Evolutionary conservation across 2,888 invertebrate genomes (phyloP), one percentile per base, ranked within the genome.

Genomic region (Agrochola circellaris): DNA sequence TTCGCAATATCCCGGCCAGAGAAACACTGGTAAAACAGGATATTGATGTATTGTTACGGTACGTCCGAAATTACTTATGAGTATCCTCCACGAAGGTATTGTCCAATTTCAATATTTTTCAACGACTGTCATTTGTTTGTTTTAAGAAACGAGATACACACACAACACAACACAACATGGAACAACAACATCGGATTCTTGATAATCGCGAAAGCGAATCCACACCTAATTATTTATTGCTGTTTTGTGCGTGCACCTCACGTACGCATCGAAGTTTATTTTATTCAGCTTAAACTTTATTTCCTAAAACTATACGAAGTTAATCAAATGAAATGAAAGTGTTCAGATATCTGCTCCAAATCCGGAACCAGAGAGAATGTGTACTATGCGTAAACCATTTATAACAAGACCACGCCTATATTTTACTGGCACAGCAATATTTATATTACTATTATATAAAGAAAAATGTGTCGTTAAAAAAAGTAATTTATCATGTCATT

Each of bases 401-500:
- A 38, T 54, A 56, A 56, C 34, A 30, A 61, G 62, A 30, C 13
- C 34, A 17, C 3, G 9, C 13, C 26, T 15, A 38, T 38, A 38
- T 65, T 45, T 65, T 7, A 45, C 30, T 26, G 34, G 38, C 7
- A 51, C 34, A 58, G 15, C 56, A n/a, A 23, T 71, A 54, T 61
- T 61, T 61, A 45, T 61, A 42, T 20, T 70, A 17, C 26, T 71
- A 64, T 56, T 81, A 13, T 82, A 9, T 61, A 3, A 20, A 70
- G 38, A 51, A n/a, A 34, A 45, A 4, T 3, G 4, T 30, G 8
- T 26, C 23, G 17, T 48, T 2, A 11, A 48, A 42, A 17, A 38
- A 11, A 48, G 30, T 23, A 42, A 71, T 48, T 38, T 45, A 54
- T 13, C 58, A 11, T 84, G 84, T 60, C 61, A 87, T 72, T 71